A percentile compares a stretch with the other conserved stretches of the same genome.
Evolutionary conservation across 2,113 vertebrate species (phyloP).

Genomic region (Phylloscopus trochilus): DNA sequence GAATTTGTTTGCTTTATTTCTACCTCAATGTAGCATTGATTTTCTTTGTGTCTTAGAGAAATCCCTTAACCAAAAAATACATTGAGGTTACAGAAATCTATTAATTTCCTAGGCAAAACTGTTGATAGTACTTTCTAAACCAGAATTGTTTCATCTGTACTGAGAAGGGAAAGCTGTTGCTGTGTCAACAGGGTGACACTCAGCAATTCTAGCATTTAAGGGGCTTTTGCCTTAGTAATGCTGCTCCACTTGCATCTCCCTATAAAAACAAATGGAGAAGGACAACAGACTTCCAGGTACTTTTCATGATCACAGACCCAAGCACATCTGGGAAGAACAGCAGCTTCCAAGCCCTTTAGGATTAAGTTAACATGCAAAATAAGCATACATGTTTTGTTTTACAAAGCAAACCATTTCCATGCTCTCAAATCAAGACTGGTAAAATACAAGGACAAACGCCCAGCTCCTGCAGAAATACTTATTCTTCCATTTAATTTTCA

Average conservation of each 20-base stretch:
- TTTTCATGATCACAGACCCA: background rate
- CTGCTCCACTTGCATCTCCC: background rate
- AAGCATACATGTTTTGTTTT: background rate
- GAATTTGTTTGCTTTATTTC: background rate
- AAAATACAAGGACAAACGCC: background rate
- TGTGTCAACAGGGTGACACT: background rate
- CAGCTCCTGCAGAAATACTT: constrained; percentile 9
- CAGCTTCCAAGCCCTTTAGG: background rate
- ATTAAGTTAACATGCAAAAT: background rate
- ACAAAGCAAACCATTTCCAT: background rate
- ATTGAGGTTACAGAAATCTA: background rate
- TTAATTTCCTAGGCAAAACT: background rate
- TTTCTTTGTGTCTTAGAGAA: background rate
- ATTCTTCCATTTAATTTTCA: constrained; percentile 31
- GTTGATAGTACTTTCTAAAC: background rate
- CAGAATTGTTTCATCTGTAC: background rate
- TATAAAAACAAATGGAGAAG: background rate
- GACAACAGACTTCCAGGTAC: background rate
- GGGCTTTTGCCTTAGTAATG: background rate
- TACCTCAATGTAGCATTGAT: background rate
- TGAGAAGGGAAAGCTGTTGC: background rate
- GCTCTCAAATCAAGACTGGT: background rate
- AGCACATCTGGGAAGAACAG: background rate
- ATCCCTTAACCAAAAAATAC: background rate
- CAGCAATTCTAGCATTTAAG: background rate